Evolutionary conservation across 2,113 vertebrate species (phyloP).

Genomic region (Scomber colias): DNA sequence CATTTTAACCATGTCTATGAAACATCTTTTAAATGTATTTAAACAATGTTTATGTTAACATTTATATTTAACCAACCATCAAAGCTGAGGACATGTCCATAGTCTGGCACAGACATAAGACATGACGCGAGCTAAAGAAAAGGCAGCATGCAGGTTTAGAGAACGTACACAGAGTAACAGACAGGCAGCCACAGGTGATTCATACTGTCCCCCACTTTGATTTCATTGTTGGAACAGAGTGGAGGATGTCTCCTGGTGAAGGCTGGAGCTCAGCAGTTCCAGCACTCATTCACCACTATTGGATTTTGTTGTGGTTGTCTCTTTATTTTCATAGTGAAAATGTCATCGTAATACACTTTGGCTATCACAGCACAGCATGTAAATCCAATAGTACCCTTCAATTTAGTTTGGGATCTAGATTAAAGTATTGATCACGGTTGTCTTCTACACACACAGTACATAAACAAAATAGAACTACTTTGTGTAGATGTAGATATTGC

Average conservation of each 20-base stretch:
- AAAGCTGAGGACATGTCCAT: not conserved
- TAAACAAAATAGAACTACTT: not conserved
- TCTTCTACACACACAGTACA: not conserved
- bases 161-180: conserved; percentile 22
- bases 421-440: not conserved
- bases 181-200: conserved; percentile 38
- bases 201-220: conserved; percentile 60
- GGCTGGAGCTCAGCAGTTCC: conserved; percentile 53
- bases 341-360: conserved; percentile 37
- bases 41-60: no score
- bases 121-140: conserved; percentile 19
- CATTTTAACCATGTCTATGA: no score
- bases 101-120: not conserved
- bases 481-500: not conserved
- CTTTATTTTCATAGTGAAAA: conserved; percentile 39
- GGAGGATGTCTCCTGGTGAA: conserved; percentile 40
- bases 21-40: no score
- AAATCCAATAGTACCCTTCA: conserved; percentile 38
- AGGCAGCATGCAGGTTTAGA: conserved; percentile 20
- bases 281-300: conserved; percentile 50
- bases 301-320: conserved; percentile 30
- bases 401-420: conserved; percentile 17
- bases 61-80: not conserved
- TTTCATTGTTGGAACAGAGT: conserved; percentile 52
- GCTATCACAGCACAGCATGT: conserved; percentile 25